These are phyloP conservation scores for Bombus vancouverensis DNA, from an alignment of 1,140 invertebrate genomes.

Conservation along the genomic window DNA sequence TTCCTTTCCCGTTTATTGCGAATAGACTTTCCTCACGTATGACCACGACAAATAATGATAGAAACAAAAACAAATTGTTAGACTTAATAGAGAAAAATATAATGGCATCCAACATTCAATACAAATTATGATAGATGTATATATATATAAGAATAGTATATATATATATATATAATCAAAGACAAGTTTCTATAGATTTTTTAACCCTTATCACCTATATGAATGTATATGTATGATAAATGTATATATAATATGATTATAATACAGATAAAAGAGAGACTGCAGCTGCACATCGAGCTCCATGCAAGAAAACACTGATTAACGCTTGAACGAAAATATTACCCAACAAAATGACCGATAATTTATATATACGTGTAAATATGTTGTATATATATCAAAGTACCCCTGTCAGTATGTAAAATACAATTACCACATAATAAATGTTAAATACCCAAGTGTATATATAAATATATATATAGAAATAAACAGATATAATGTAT, in stretches of 20 bases:
- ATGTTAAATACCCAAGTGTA: conserved; percentile 12
- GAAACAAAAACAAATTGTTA: conserved; percentile 59
- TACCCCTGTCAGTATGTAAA: conserved; percentile 14
- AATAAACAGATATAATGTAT: conserved; percentile 21
- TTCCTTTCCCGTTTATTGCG: neutral
- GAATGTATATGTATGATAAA: conserved; percentile 56
- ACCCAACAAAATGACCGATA: conserved; percentile 70
- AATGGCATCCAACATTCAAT: conserved; percentile 78
- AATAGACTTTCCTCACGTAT: conserved; percentile 76
- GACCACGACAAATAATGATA: conserved; percentile 72
- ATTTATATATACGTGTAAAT: conserved; percentile 28
- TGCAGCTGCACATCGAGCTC: conserved; percentile 82
- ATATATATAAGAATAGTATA: conserved; percentile 21
- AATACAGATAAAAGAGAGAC: conserved; percentile 78
- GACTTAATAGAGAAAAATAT: conserved; percentile 67
- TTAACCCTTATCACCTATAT: conserved; percentile 59
- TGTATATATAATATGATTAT: conserved; percentile 63
- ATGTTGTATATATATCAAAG: conserved; percentile 5
- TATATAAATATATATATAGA: conserved; percentile 1
- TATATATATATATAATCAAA: conserved; percentile 38
- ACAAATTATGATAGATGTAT: conserved; percentile 70
- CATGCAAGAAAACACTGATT: conserved; percentile 82
- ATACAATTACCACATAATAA: conserved; percentile 34
- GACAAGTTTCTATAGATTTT: conserved; percentile 48
- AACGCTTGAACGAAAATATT: conserved; percentile 78